phyloP scores from a whole-genome alignment of 2,113 vertebrate genomes.

The Gambusia holbrooki region DNA sequence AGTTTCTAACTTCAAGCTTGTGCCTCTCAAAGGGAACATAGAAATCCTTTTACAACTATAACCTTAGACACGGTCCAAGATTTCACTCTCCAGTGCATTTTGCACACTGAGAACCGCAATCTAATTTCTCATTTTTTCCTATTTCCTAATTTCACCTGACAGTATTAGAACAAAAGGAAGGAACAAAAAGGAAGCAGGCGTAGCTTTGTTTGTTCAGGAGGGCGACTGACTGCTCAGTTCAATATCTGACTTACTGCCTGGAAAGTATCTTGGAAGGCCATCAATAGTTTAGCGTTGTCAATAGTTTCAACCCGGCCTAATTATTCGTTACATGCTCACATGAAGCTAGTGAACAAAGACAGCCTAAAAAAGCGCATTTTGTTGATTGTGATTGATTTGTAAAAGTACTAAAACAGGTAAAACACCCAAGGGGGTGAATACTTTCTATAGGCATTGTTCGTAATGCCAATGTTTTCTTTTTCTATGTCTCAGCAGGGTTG shows the following conservation, averaged over 20 bases:
- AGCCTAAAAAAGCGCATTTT: too few relatives aligned
- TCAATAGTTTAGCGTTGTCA: too few relatives aligned
- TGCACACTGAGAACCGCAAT: not conserved
- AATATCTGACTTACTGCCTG: too few relatives aligned
- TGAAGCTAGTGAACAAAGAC: too few relatives aligned
- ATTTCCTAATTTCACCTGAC: too few relatives aligned
- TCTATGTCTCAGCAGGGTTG: slow-evolving; percentile 55
- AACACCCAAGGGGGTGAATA: too few relatives aligned
- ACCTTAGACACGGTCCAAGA: not conserved
- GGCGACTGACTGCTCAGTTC: too few relatives aligned
- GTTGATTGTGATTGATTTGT: too few relatives aligned
- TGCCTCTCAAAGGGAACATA: not conserved
- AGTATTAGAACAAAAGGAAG: not conserved
- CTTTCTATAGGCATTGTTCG: not conserved
- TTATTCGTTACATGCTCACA: too few relatives aligned
- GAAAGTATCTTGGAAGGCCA: too few relatives aligned
- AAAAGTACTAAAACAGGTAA: too few relatives aligned
- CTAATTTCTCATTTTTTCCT: not conserved
- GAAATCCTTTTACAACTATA: not conserved
- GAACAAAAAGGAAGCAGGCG: not conserved
- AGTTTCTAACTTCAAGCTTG: not conserved
- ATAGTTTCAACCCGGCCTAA: too few relatives aligned
- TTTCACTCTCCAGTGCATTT: not conserved
- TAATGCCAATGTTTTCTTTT: slow-evolving; percentile 38
- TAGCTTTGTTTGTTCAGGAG: not conserved